Evolutionary conservation across 2,797 vertebrate genomes (phyloP).

Genomic region (Gymnoscopelus microlampas): DNA sequence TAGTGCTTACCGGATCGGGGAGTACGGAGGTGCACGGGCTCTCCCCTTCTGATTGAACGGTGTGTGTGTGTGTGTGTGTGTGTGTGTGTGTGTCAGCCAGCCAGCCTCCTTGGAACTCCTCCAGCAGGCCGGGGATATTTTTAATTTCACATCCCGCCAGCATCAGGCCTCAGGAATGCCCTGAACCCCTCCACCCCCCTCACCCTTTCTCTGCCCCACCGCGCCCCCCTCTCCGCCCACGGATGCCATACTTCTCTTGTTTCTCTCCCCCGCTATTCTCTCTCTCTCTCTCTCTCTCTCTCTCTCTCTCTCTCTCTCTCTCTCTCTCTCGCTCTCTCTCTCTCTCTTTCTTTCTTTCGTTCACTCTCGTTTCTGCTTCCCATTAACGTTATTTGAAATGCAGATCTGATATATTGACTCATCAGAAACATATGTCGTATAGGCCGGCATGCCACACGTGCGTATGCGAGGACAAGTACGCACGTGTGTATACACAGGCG

Average conservation of each 20-base stretch:
- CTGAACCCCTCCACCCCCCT: background rate
- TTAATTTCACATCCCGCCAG: constrained; percentile 73
- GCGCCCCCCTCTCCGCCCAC: constrained; percentile 80
- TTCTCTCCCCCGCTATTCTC: constrained; percentile 20
- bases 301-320: constrained; percentile 74
- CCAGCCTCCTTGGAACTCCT: constrained; percentile 68
- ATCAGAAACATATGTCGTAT: constrained; percentile 93
- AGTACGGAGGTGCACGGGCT: constrained; percentile 43
- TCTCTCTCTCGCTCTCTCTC: constrained; percentile 78
- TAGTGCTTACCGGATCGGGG: constrained; percentile 75
- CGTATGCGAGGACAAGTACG: constrained; percentile 27
- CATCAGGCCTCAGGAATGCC: constrained; percentile 76
- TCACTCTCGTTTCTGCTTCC: constrained; percentile 87
- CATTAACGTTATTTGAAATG: constrained; percentile 98
- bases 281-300: constrained; percentile 81
- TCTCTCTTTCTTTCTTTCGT: constrained; percentile 73
- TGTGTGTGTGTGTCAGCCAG: constrained; percentile 30
- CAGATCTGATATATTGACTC: constrained; percentile 91
- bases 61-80: constrained; percentile 41
- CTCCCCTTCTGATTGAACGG: constrained; percentile 68
- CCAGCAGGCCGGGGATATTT: constrained; percentile 74
- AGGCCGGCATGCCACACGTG: constrained; percentile 39
- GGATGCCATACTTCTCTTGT: constrained; percentile 74
- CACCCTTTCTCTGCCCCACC: background rate
- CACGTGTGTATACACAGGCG: background rate